Evolutionary conservation across 2,113 vertebrate genomes (phyloP), one percentile per base, ranked within the genome.

Genomic region (Semnopithecus entellus): DNA sequence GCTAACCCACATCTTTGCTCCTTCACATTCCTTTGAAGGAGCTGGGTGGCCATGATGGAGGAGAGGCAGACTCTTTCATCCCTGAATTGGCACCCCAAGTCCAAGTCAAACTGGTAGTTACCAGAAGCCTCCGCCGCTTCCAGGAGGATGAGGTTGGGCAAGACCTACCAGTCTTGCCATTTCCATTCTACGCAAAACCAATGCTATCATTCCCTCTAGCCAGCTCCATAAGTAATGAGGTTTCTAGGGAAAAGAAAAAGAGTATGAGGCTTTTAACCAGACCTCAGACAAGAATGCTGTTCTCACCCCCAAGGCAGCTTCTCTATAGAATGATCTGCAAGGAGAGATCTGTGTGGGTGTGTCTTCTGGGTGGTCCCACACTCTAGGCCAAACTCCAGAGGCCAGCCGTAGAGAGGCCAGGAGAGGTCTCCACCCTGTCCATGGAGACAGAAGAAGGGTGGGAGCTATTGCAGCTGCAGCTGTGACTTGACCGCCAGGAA

Each of bases 151-250:
- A 94, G 17, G 16, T 40, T 64, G n/a, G 38, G 48, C 27, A 92
- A 57, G n/a, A 79, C 43, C 35, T 22, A 6, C 17, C 68, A 55
- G 17, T 48, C 18, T 17, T 80, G 78, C 32, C 64, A 27, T 88
- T 90, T 85, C 40, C 23, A 52, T 70, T 87, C 76, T 66, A 48
- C 20, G 16, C 30, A 94, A 96, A 96, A 10, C 61, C 79, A 97
- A 27, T 38, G 22, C 20, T 52, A 8, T n/a, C 89, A 91, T 16
- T 59, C 55, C 14, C 30, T 50, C 66, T 72, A 27, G 52, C 88
- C 57, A 40, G 8, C 27, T 52, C 50, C 32, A 16, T n/a, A 38
- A 57, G 32, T 30, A 12, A 12, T 20, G 48, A 91, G 72, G 3
- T 57, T 96, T 68, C 64, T 75, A 52, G 17, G 66, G 40, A 38